These are phyloP conservation scores for Apotomis betuletana DNA, from an alignment of 2,888 invertebrate genomes.

Conservation along the genomic window DNA sequence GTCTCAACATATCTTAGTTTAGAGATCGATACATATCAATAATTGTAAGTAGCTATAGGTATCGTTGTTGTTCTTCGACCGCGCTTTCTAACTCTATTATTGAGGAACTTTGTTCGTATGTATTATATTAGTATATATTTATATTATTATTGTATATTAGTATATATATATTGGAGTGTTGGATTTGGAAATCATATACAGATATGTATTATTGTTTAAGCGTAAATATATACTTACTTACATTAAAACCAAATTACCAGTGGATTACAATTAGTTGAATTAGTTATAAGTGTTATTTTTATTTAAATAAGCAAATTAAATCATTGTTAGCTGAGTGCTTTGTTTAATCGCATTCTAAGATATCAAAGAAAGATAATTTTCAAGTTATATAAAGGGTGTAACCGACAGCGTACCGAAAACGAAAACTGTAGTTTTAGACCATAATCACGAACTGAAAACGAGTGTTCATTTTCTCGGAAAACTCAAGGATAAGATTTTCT, in stretches of 20 bases:
- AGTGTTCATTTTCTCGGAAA: too few relatives aligned
- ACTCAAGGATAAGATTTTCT: too few relatives aligned
- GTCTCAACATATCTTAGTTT: constrained; percentile 33
- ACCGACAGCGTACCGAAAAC: too few relatives aligned
- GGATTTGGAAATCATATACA: constrained; percentile 1
- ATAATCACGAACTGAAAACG: too few relatives aligned
- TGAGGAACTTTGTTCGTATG: constrained; percentile 7
- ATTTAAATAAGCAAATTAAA: not conserved
- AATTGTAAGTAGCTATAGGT: constrained; percentile 72
- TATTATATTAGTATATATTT: not conserved
- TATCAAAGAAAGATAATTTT: too few relatives aligned
- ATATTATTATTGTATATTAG: too few relatives aligned
- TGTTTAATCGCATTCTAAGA: too few relatives aligned
- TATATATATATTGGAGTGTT: constrained; percentile 7
- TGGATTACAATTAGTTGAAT: not conserved
- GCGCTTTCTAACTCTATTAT: constrained; percentile 55
- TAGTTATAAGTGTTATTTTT: not conserved
- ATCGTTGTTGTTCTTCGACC: constrained; percentile 79
- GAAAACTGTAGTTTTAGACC: too few relatives aligned
- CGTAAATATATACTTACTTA: not conserved
- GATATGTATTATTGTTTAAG: not conserved
- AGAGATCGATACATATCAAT: constrained; percentile 44
- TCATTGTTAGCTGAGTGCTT: too few relatives aligned
- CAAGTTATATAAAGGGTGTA: too few relatives aligned
- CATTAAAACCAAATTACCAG: not conserved